Percentiles rank a stretch among this genome's conserved stretches.
Evolutionary conservation across 2,113 vertebrate species (phyloP).

Genomic region (Eclectus roratus): DNA sequence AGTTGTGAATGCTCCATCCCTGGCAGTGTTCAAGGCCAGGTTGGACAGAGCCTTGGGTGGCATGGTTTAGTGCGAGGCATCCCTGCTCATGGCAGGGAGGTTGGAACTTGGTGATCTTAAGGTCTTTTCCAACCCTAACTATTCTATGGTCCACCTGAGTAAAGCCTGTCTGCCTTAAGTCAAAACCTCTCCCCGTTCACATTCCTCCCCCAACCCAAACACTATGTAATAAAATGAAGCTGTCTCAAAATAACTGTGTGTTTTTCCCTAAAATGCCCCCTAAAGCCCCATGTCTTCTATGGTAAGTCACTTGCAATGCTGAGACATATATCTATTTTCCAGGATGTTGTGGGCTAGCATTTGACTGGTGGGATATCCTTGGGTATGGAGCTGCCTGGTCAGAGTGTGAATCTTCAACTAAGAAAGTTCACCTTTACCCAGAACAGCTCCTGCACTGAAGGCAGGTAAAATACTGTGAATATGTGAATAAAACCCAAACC

Average conservation of each 20-base stretch:
- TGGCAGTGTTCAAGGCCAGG: too few relatives aligned
- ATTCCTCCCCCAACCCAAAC: background rate
- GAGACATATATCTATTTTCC: accelerated
- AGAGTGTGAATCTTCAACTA: background rate
- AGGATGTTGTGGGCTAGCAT: background rate
- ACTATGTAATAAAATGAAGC: background rate
- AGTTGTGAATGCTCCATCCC: too few relatives aligned
- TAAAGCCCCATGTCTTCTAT: background rate
- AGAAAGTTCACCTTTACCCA: background rate
- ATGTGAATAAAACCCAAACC: background rate
- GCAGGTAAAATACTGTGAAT: background rate
- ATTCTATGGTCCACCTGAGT: background rate
- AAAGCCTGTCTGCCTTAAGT: background rate
- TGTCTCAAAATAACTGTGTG: background rate
- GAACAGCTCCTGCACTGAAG: background rate
- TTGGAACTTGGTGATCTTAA: too few relatives aligned
- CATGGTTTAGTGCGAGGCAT: too few relatives aligned
- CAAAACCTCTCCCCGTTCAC: background rate
- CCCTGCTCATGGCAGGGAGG: too few relatives aligned
- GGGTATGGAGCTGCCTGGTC: background rate
- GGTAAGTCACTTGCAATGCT: background rate
- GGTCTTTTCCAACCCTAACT: too few relatives aligned
- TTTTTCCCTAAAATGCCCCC: background rate
- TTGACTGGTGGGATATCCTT: background rate
- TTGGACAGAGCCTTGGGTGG: too few relatives aligned